A percentile compares a stretch with the other conserved stretches of the same genome.
phyloP scores from a whole-genome alignment of 2,888 invertebrate species.

The Chrysolina oricalcia region DNA sequence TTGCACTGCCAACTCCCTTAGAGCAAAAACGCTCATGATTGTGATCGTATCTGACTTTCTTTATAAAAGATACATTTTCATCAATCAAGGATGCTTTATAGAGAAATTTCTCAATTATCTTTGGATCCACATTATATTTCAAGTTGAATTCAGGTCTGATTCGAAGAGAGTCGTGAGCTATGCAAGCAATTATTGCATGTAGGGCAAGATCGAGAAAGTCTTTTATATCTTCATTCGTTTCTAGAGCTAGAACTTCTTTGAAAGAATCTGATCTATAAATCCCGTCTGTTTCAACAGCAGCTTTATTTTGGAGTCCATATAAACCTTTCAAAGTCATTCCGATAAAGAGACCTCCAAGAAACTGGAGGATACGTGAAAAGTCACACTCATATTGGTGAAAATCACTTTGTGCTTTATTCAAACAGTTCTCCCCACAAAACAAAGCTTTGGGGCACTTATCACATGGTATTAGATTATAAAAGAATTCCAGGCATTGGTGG shows the following conservation, averaged over 20 bases:
- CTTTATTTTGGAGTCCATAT: slow-evolving; percentile 67
- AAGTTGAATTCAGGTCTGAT: slow-evolving; percentile 75
- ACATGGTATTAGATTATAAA: too few species aligned
- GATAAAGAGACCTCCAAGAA: slow-evolving; percentile 79
- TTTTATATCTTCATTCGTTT: slow-evolving; percentile 79
- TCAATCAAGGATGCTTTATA: slow-evolving; percentile 33
- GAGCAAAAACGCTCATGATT: not conserved
- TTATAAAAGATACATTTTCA: too few species aligned
- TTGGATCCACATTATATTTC: slow-evolving; percentile 52
- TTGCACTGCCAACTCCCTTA: slow-evolving; percentile 35
- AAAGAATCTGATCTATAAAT: too few species aligned
- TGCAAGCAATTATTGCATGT: too few species aligned
- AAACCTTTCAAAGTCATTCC: slow-evolving; percentile 73
- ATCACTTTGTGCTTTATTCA: too few species aligned
- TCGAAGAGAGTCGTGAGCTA: too few species aligned
- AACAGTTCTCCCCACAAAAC: too few species aligned
- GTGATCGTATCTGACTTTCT: too few species aligned
- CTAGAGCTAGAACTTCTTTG: slow-evolving; percentile 77
- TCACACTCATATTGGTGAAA: slow-evolving; percentile 86
- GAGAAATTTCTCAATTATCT: slow-evolving; percentile 34
- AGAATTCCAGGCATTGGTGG: too few species aligned
- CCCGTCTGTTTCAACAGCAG: slow-evolving; percentile 51
- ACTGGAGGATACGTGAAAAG: slow-evolving; percentile 77
- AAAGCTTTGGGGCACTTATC: too few species aligned
- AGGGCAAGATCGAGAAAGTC: slow-evolving; percentile 80